phyloP scores from a whole-genome alignment of 1,140 invertebrate genomes.

The Oscheius sp. region DNA sequence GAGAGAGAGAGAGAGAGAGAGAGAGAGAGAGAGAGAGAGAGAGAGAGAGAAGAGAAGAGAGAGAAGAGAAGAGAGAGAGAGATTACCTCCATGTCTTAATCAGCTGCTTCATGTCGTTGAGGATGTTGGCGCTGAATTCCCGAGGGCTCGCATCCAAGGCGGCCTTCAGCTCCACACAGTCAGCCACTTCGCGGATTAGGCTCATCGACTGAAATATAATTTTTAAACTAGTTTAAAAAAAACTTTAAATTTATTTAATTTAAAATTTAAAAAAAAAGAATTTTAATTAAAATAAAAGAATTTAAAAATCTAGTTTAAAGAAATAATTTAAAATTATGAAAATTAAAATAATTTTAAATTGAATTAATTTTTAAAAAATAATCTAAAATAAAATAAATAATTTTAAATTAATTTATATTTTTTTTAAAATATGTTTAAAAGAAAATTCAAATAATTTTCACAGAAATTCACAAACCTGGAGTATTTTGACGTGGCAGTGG shows the following conservation, averaged over 20 bases:
- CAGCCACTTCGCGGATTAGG: constrained; percentile 24
- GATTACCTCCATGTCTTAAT: constrained; percentile 19
- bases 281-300: too few species aligned
- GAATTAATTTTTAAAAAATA: too few species aligned
- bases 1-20: background rate
- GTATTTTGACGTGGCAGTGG: constrained; percentile 21
- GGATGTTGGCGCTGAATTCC: background rate
- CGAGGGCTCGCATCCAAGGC: background rate
- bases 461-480: too few species aligned
- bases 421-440: too few species aligned
- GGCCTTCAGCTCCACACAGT: constrained; percentile 12
- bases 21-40: background rate
- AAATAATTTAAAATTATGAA: too few species aligned
- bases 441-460: too few species aligned
- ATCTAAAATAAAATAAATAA: too few species aligned
- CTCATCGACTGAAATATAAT: constrained; percentile 14
- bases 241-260: too few species aligned
- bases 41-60: background rate
- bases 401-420: too few species aligned
- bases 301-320: background rate
- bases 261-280: too few species aligned
- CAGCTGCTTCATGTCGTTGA: constrained; percentile 20
- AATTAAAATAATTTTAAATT: too few species aligned
- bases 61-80: background rate
- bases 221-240: background rate